Evolutionary conservation across 2,888 invertebrate genomes (phyloP).

Genomic region (Strigamia maritima): DNA sequence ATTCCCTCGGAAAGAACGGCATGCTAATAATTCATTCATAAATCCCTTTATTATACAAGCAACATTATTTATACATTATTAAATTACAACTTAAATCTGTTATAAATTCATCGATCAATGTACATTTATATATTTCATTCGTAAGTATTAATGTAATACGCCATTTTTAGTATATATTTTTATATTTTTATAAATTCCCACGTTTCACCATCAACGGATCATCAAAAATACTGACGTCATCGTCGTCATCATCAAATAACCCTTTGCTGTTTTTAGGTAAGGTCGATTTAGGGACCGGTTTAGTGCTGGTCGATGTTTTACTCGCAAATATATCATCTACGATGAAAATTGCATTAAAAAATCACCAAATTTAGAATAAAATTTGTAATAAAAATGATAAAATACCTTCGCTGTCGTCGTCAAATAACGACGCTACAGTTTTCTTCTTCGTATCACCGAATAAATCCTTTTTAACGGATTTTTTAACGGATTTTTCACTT

Average conservation of each 20-base stretch:
- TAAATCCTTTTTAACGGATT: background rate
- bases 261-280: background rate
- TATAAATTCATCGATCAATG: background rate
- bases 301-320: background rate
- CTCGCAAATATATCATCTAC: background rate
- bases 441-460: background rate
- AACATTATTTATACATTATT: background rate
- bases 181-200: background rate
- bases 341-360: background rate
- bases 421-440: background rate
- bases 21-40: no score
- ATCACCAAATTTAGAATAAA: background rate
- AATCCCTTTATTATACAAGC: background rate
- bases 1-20: no score
- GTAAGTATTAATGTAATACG: background rate
- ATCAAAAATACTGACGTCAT: background rate
- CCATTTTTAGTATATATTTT: no score
- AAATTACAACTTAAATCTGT: background rate
- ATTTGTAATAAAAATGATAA: background rate
- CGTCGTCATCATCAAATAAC: conserved; percentile 16
- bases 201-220: conserved; percentile 5
- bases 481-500: background rate
- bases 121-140: background rate
- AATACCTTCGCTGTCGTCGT: background rate
- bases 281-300: background rate